Conservation (phyloP, 2,113 vertebrate species). For the Sisor rabdophorus region DNA sequence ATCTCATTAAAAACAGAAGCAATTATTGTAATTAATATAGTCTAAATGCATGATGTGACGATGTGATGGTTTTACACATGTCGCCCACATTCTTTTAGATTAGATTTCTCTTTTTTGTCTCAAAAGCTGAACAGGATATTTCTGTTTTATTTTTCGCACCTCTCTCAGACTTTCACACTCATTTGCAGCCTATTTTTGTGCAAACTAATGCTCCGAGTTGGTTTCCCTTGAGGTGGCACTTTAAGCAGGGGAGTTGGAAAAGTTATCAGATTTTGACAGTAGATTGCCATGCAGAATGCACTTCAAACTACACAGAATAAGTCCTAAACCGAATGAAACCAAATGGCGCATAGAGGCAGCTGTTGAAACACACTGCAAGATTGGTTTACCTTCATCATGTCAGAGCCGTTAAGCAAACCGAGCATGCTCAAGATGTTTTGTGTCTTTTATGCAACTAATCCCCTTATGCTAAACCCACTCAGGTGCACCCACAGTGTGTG, state of each 20-base stretch:
- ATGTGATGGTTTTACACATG: neutral
- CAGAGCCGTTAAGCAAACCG: conserved; percentile 58
- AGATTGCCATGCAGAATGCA: conserved; percentile 58
- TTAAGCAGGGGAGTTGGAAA: conserved; percentile 55
- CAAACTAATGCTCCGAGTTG: neutral
- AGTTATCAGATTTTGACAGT: conserved; percentile 52
- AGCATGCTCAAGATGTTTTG: conserved; percentile 50
- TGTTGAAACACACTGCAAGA: conserved; percentile 59
- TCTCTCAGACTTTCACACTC: neutral
- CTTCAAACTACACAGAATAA: conserved; percentile 47
- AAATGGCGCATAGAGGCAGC: conserved; percentile 59
- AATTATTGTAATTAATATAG: too few relatives aligned
- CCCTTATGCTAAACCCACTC: conserved; percentile 50
- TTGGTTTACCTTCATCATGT: conserved; percentile 62
- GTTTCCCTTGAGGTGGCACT: neutral
- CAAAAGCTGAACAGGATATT: conserved; percentile 5
- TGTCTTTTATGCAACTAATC: conserved; percentile 46
- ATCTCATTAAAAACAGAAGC: too few relatives aligned
- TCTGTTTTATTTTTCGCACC: neutral
- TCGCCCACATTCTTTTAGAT: too few relatives aligned
- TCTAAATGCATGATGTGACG: neutral
- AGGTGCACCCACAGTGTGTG: conserved; percentile 53
- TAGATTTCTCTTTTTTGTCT: neutral
- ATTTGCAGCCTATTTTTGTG: conserved; percentile 1
- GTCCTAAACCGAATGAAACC: conserved; percentile 54